Conservation (phyloP, 2,797 vertebrate genomes). For the Uromys caudimaculatus region DNA sequence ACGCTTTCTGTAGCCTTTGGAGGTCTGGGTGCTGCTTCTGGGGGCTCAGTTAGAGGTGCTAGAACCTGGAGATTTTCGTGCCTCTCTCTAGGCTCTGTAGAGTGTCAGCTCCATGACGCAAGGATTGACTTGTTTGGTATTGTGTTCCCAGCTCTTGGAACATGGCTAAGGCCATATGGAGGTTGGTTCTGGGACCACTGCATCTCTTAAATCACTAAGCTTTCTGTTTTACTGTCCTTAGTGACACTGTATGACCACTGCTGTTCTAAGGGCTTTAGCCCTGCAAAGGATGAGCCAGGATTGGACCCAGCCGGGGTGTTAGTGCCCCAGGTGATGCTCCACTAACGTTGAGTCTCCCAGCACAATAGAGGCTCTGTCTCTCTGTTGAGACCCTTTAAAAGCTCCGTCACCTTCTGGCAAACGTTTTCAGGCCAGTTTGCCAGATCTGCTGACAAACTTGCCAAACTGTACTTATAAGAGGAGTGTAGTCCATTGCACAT, state of each 20-base stretch:
- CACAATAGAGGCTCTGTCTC: neutral
- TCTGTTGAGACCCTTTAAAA: neutral
- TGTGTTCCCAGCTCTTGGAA: neutral
- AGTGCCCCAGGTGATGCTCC: neutral
- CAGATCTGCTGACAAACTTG: neutral
- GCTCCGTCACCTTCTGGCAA: neutral
- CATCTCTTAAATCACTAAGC: neutral
- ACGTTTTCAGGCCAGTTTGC: conserved; percentile 12
- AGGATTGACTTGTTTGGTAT: neutral
- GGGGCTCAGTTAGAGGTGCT: neutral
- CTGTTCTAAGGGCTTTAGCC: neutral
- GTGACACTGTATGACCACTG: neutral
- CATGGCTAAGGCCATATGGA: neutral
- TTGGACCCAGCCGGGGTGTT: neutral
- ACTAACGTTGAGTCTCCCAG: neutral
- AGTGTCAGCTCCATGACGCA: neutral
- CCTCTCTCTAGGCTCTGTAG: neutral
- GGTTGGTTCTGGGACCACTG: neutral
- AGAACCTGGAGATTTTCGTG: neutral
- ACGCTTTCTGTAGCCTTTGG: neutral
- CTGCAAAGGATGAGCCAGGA: neutral
- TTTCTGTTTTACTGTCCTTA: neutral
- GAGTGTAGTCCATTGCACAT: neutral
- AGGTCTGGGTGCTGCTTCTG: neutral
- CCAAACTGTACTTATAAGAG: neutral